Conservation (phyloP, 1,140 invertebrate genomes). For the Charaxes varanes region DNA sequence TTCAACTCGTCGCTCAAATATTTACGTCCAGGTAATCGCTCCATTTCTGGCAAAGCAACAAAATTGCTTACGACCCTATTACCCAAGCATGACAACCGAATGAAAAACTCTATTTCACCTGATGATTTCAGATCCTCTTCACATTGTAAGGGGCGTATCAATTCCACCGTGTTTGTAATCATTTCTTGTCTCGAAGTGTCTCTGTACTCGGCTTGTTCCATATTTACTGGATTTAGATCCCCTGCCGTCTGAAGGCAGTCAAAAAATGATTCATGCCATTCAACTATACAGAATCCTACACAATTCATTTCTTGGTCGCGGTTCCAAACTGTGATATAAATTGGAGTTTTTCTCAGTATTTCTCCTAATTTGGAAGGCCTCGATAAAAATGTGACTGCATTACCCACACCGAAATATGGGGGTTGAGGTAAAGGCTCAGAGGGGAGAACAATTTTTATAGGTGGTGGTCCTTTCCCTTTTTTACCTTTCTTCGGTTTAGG, state of each 20-base stretch:
- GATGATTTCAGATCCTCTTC: slow-evolving; percentile 62
- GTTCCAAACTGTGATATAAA: slow-evolving; percentile 61
- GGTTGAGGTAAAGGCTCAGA: slow-evolving; percentile 63
- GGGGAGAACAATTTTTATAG: slow-evolving; percentile 43
- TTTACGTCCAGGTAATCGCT: slow-evolving; percentile 56
- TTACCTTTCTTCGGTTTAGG: slow-evolving; percentile 49
- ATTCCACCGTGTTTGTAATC: slow-evolving; percentile 56
- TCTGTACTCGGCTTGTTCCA: slow-evolving; percentile 53
- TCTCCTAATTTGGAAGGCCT: slow-evolving; percentile 60
- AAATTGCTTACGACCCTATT: slow-evolving; percentile 57
- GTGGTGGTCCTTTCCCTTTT: slow-evolving; percentile 31
- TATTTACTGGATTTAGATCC: slow-evolving; percentile 53
- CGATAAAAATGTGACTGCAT: slow-evolving; percentile 55
- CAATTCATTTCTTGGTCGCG: slow-evolving; percentile 63
- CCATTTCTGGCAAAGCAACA: slow-evolving; percentile 61
- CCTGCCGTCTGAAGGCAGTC: slow-evolving; percentile 42
- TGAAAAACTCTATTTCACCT: slow-evolving; percentile 58
- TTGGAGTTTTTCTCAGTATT: slow-evolving; percentile 51
- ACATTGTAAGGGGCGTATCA: slow-evolving; percentile 46
- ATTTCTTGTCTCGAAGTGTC: slow-evolving; percentile 48
- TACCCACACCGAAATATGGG: slow-evolving; percentile 60
- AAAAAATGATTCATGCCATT: slow-evolving; percentile 62
- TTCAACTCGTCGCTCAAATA: slow-evolving; percentile 60
- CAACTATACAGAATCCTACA: slow-evolving; percentile 47
- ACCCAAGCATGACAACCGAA: slow-evolving; percentile 57